Evolutionary conservation across 1,140 invertebrate genomes (phyloP).

Genomic region (Schlechtendalia chinensis): DNA sequence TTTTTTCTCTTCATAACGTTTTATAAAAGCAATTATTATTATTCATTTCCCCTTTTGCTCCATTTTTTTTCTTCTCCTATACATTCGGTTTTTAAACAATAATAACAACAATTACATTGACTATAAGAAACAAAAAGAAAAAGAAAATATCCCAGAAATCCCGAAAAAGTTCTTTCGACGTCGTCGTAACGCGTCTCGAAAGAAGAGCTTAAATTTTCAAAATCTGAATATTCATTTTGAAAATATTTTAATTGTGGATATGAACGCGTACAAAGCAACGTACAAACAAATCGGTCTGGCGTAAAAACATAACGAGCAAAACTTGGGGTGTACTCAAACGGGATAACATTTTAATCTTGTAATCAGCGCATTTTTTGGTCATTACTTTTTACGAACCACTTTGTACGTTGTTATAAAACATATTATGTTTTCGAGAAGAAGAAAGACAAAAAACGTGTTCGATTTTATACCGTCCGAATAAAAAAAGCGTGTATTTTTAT

Average conservation of each 20-base stretch:
- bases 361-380: background rate
- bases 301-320: conserved; percentile 9
- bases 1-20: conserved; percentile 19
- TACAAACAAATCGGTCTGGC: conserved; percentile 21
- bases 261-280: conserved; percentile 1
- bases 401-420: too few relatives aligned
- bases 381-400: too few relatives aligned
- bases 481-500: too few relatives aligned
- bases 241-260: conserved; percentile 20
- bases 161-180: background rate
- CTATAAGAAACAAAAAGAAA: conserved; percentile 10
- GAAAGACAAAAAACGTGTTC: too few relatives aligned
- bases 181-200: conserved; percentile 10
- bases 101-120: conserved; percentile 40
- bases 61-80: conserved; percentile 15
- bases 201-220: conserved; percentile 9
- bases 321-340: background rate
- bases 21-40: conserved; percentile 50
- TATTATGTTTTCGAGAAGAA: too few relatives aligned
- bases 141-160: background rate
- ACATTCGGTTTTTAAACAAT: conserved; percentile 31
- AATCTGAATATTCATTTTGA: background rate
- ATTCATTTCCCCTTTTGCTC: conserved; percentile 40
- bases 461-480: too few relatives aligned
- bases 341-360: conserved; percentile 3